Base-by-base conservation (phyloP, 2,888 invertebrate genomes). In the Drosophila cognata region DNA sequence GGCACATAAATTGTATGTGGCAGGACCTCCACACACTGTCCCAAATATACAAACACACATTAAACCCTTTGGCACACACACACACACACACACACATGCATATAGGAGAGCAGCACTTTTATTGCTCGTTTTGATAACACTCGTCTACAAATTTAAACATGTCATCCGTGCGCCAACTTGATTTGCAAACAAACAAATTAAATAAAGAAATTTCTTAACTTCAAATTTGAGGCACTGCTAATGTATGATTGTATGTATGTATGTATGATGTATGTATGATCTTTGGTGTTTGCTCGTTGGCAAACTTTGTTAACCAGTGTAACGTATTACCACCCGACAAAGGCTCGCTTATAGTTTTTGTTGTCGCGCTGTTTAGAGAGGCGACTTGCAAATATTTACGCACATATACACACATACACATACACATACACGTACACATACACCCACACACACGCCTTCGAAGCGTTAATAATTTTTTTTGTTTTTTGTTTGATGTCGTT, bases 1-100 rank as follows among this genome's bases (percentile, higher is more conserved):
- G 78, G 79, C 72, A 81, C 84, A 89, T 89, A 84, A 84, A 89
- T 84, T 89, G 89, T 70, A 79, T 77, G 84, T 70, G 77, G 69
- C 76, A 80, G 56, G 50, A 74, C 64, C 61, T 21, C 28, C 64
- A 70, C 13, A 31, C 18, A 5, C 28, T 2, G 6, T 57, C 61
- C 58, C 51, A 70, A 46, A 52, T 55, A 72, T 43, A 50, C 68
- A 29, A 41, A 21, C 56, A 61, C 53, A 38, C 55, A 74, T 43
- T 52, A 71, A 81, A 80, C 82, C 85, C 80, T 84, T 86, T 79
- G 67, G 25, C 69, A 57, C 25, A 57, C 71, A 50, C 25, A 18
- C 21, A 65, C 55, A 64, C 51, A 58, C 51, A 56, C 52, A 51
- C 48, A 50, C 53, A 64, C 51, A 55, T 58, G 48, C 60, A 29